Evolutionary conservation across 2,888 invertebrate species (phyloP), one percentile per base, ranked within the genome.

Genomic region (Philhelius pedissequus): DNA sequence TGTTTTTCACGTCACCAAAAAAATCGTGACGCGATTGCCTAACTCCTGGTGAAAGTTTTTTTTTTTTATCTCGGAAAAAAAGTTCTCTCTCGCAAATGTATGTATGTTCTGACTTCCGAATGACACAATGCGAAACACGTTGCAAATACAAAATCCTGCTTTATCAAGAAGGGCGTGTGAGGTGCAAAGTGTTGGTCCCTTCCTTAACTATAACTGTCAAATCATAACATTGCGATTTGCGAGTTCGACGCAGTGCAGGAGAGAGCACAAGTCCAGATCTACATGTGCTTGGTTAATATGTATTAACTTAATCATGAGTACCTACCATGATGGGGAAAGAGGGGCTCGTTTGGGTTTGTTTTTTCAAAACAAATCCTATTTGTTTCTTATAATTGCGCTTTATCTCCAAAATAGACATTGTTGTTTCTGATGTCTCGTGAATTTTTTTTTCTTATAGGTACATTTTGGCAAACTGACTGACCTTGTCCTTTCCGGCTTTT

Each of bases 1-100:
- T 9, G 3, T 6, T 56, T 27, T 56, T 56, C 32, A 56, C 56
- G 56, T 56, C 56, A 56, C 20, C 56, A 56, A 56, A 56, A 56
- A 56, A 56, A 32, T 56, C 7, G 1, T 32, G 9, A 18, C 35
- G 30, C 3, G 48, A 18, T 54, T 18, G 56, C 56, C 32, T 56
- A 56, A 32, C 32, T 30, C 20, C 7, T 20, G 32, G 56, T 35
- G 56, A 56, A 56, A 56, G 56, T 56, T 20, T n/a, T n/a, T n/a
- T n/a, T n/a, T n/a, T n/a, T n/a, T n/a, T 6, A 32, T 35, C 18
- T 18, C 2, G 30, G 30, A 30, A 48, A 48, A 48, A 52, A n/a
- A 25, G 8, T 7, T n/a, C 9, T 52, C 4, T 15, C 27, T 50
- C 25, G 22, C 27, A 4, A 30, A 27, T 27, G 45, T 27, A 15